These are phyloP conservation scores for Pseudorhombus dupliciocellatus DNA, from an alignment of 2,113 vertebrate genomes.

Conservation along the genomic window DNA sequence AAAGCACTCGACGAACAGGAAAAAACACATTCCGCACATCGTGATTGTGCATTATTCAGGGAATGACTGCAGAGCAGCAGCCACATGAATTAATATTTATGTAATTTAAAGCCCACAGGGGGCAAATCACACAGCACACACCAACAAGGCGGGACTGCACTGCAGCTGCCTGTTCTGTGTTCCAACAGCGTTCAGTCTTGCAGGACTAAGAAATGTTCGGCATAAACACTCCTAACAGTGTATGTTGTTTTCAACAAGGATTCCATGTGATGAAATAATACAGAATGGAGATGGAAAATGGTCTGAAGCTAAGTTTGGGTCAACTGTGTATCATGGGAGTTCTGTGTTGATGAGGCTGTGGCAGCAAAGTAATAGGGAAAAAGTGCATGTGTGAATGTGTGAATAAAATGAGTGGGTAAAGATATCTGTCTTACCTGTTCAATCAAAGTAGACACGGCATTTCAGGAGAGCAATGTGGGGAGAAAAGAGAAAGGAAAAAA, in stretches of 20 bases:
- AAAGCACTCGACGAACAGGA: constrained; percentile 17
- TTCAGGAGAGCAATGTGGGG: constrained; percentile 24
- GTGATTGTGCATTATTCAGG: constrained; percentile 64
- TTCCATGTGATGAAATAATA: background rate
- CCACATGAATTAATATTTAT: constrained; percentile 53
- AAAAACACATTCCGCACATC: constrained; percentile 29
- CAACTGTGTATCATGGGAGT: constrained; percentile 6
- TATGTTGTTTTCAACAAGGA: background rate
- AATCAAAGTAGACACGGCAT: constrained; percentile 19
- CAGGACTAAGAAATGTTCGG: background rate
- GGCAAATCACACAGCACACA: constrained; percentile 1
- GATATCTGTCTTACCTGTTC: constrained; percentile 55
- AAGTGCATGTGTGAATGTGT: background rate
- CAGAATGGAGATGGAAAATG: background rate
- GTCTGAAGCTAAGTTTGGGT: constrained; percentile 11
- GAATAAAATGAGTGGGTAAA: background rate
- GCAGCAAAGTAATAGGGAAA: too few relatives aligned
- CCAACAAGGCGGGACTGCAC: constrained; percentile 30
- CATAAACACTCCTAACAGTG: background rate
- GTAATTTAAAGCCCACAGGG: background rate
- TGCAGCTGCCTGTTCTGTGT: constrained; percentile 13
- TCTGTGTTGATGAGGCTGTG: background rate
- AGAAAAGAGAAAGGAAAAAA: constrained; percentile 17
- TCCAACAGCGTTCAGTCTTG: constrained; percentile 4
- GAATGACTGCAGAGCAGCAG: constrained; percentile 40